Base-by-base conservation (phyloP, 2,888 invertebrate genomes). In the Macropis europaea region DNA sequence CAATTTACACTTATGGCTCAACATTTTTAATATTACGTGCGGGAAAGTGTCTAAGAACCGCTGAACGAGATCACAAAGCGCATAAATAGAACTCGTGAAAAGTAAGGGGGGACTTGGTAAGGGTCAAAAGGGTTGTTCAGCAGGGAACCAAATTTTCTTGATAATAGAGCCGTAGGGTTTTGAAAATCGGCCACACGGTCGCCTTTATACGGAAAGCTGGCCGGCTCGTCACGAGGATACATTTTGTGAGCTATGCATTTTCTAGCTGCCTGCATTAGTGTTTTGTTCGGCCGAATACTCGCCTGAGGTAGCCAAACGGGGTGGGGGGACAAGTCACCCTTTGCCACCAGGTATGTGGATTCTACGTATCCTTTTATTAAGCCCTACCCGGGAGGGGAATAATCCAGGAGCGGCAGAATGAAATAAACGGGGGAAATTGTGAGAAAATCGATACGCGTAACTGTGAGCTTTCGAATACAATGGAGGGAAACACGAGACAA, bases 161-260 rank as follows among this genome's bases (percentile, higher is more conserved):
- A 36, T 48, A 69, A 50, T 50, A 38, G 47, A 15, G 19, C 17
- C 32, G 19, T 11, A 36, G n/a, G 30, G 19, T 28, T 54, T 17
- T 57, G 9, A 28, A 57, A 62, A 63, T 54, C 28, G 11, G 30
- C 3, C 32, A 26, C 13, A 42, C 17, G 0, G 1, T 17, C 26
- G 19, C 13, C 42, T 45, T 24, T 45, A 50, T 53, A 17, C 19
- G 26, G 22, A 24, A 56, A 19, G 13, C 32, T 5, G 30, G 24
- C 36, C 24, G 32, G 30, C 40, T 62, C 53, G 57, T 64, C 48
- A 15, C 36, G 42, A n/a, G 40, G 28, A 17, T n/a, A 48, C 15
- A 40, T 59, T 74, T 62, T 74, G 57, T 48, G 60, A 52, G 32
- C 48, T 38, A 63, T 19, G 63, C 66, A 75, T 68, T 73, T 74